Conservation (phyloP, 2,113 vertebrate genomes). For the Pseudonaja textilis region DNA sequence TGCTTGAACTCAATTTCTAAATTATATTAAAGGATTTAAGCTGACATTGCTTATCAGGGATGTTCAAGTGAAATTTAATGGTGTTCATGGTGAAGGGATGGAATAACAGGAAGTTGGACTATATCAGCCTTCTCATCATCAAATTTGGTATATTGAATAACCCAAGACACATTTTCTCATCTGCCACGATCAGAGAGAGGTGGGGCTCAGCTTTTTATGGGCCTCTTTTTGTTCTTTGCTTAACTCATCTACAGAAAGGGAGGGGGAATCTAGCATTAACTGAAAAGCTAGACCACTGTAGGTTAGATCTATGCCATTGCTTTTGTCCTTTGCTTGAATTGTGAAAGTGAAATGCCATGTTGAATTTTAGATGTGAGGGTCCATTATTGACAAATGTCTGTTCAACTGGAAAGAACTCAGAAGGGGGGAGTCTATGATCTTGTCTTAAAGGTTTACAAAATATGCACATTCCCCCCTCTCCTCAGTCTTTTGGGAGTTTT, state of each 20-base stretch:
- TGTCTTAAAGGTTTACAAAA: background rate
- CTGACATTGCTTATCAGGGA: background rate
- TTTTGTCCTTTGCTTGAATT: background rate
- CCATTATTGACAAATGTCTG: background rate
- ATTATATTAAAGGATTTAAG: background rate
- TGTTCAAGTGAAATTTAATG: background rate
- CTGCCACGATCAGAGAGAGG: background rate
- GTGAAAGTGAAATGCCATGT: background rate
- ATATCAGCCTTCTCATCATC: background rate
- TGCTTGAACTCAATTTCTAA: background rate
- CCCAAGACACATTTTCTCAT: background rate
- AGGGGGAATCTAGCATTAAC: background rate
- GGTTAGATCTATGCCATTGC: background rate
- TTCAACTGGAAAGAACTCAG: background rate
- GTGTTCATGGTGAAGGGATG: background rate
- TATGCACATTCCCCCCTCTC: background rate
- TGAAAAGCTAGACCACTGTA: too few species aligned
- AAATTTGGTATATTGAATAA: background rate
- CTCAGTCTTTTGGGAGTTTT: background rate
- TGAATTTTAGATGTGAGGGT: background rate
- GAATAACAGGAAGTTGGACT: background rate
- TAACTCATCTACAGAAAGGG: background rate
- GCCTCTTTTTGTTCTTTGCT: background rate
- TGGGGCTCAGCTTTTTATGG: background rate
- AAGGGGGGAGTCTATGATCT: background rate